Percentiles rank a stretch among this genome's conserved stretches.
These are phyloP conservation scores for Python bivittatus DNA, from an alignment of 2,113 vertebrate species.

Conservation along the genomic window DNA sequence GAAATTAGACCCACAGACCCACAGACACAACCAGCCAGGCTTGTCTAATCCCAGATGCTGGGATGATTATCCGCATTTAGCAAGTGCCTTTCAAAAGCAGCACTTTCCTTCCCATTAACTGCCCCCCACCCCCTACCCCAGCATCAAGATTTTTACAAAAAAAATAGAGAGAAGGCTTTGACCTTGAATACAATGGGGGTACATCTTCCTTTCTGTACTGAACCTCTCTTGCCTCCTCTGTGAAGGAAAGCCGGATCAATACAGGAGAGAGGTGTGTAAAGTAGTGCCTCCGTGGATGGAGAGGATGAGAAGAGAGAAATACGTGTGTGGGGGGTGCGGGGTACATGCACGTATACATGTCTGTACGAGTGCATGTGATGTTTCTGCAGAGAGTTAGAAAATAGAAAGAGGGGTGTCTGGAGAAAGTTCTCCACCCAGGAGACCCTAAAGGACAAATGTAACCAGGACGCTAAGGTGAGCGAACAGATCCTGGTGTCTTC, in stretches of 20 bases:
- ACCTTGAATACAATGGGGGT: slow-evolving; percentile 4
- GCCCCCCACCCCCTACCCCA: not conserved
- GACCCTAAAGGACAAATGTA: not conserved
- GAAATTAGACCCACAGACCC: not conserved
- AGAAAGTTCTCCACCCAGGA: not conserved
- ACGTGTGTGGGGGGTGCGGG: not conserved
- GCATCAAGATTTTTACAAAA: not conserved
- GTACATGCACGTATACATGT: not conserved
- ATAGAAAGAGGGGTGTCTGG: not conserved
- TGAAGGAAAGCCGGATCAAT: not conserved
- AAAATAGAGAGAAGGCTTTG: not conserved
- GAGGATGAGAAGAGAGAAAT: not conserved
- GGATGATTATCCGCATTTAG: slow-evolving; percentile 4
- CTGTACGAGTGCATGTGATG: not conserved
- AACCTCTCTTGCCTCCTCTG: not conserved
- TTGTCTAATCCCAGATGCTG: not conserved
- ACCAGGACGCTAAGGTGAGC: no score
- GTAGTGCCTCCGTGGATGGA: not conserved
- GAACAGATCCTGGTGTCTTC: not conserved
- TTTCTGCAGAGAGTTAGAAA: not conserved
- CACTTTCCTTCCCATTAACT: not conserved
- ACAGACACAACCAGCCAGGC: not conserved
- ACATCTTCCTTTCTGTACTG: not conserved
- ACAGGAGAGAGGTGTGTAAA: not conserved
- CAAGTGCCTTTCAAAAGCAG: not conserved